These are phyloP conservation scores for Mellivora capensis DNA, from an alignment of 2,113 vertebrate genomes.

Conservation along the genomic window DNA sequence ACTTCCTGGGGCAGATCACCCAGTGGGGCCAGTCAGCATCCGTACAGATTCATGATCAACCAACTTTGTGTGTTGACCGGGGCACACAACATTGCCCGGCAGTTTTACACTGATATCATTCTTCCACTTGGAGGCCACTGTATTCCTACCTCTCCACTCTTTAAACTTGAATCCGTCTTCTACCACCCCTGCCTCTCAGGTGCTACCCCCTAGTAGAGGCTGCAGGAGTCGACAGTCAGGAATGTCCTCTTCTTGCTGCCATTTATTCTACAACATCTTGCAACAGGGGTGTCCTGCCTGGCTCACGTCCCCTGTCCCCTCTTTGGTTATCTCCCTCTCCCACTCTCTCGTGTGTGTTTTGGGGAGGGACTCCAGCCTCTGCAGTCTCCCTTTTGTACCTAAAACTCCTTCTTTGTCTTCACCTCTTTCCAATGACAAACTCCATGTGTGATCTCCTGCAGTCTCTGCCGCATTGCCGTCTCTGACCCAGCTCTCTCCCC, in stretches of 20 bases:
- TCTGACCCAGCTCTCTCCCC: neutral
- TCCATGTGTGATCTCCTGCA: neutral
- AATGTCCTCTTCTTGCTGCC: neutral
- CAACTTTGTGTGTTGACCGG: neutral
- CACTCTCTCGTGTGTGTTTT: neutral
- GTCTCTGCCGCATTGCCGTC: neutral
- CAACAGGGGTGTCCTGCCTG: neutral
- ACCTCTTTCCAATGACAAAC: neutral
- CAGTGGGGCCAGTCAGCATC: neutral
- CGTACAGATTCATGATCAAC: neutral
- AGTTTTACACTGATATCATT: neutral
- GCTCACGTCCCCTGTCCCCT: neutral
- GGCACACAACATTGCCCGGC: accelerated
- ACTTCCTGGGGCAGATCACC: neutral
- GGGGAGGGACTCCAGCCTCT: neutral
- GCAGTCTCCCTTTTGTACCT: neutral
- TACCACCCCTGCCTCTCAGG: neutral
- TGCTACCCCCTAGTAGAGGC: neutral
- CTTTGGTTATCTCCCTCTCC: neutral
- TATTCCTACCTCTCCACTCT: neutral
- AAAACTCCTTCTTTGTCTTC: neutral
- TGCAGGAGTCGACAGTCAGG: neutral
- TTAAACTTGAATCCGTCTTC: neutral
- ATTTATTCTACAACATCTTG: neutral
- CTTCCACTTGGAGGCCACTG: neutral